Conservation (phyloP, 2,113 vertebrate species). For the Lutjanus erythropterus region DNA sequence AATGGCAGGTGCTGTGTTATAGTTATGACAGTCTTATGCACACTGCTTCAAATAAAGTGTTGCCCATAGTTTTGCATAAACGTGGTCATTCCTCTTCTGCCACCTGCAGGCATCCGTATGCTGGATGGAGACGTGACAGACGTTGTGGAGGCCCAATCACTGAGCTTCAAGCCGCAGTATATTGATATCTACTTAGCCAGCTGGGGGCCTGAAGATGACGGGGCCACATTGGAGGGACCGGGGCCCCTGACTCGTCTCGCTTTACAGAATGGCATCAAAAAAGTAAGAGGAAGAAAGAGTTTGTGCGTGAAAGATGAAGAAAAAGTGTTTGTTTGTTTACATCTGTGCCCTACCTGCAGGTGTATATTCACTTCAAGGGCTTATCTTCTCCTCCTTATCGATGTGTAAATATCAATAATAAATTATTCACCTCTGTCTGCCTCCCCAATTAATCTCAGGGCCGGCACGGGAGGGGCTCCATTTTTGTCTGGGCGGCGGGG, state of each 20-base stretch:
- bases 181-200: slow-evolving; percentile 95
- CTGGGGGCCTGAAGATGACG: slow-evolving; percentile 97
- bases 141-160: slow-evolving; percentile 93
- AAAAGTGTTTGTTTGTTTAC: slow-evolving; percentile 21
- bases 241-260: slow-evolving; percentile 92
- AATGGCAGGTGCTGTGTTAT: too few species aligned
- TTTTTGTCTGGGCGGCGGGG: slow-evolving; percentile 94
- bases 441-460: slow-evolving; percentile 78
- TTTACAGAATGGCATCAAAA: slow-evolving; percentile 90
- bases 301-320: not conserved
- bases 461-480: slow-evolving; percentile 91
- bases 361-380: slow-evolving; percentile 51
- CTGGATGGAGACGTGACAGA: slow-evolving; percentile 96
- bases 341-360: slow-evolving; percentile 38
- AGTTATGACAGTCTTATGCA: too few species aligned
- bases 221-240: slow-evolving; percentile 95
- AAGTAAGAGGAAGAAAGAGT: slow-evolving; percentile 79
- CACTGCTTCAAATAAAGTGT: too few species aligned
- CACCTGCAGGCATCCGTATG: slow-evolving; percentile 92
- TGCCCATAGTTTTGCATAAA: too few species aligned
- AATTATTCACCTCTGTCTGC: slow-evolving; percentile 43
- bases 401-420: slow-evolving; percentile 57
- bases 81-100: too few species aligned
- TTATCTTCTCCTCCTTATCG: slow-evolving; percentile 27
- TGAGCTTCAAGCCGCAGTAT: slow-evolving; percentile 92